Evolutionary conservation across 2,797 vertebrate genomes (phyloP), one percentile per base, ranked within the genome.

Genomic region (Microcaecilia unicolor): DNA sequence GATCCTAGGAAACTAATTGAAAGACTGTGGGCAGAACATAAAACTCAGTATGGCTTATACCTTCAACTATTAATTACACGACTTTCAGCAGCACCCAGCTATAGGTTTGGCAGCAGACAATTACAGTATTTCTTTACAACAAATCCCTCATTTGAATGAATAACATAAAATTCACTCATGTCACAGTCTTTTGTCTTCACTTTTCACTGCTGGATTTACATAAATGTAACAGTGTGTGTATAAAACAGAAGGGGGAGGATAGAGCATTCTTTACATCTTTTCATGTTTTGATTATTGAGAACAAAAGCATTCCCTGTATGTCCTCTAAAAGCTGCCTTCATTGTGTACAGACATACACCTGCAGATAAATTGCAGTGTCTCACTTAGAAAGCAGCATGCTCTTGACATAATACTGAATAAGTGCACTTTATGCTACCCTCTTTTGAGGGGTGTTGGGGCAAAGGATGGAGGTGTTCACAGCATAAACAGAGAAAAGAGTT

Each of bases 171-270:
- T 51, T 35, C 51, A 46, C 58, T 49, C 20, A 48, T 57, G 53
- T 44, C 36, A 37, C 27, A 36, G 15, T 30, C 48, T 53, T n/a
- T n/a, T 60, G 46, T 60, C 65, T 53, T 34, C 16, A 47, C 30
- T 53, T 25, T 30, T 53, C 22, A 41, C 44, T 25, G 10, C 34
- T 46, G 41, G 42, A 51, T 68, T 65, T 58, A 53, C 61, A 53
- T 53, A 51, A 58, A 60, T 60, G 58, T 58, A 63, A 38, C 43
- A 28, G 44, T 53, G 36, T 40, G 47, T 7, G 20, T 37, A 43
- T 40, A 63, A 51, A 68, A 34, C 34, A 51, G 30, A 34, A 22
- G 1, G 15, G 25, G 42, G 30, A 51, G 25, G 15, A 40, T 52
- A 45, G 37, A 32, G n/a, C n/a, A 37, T n/a, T 49, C 48, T 60